Base-by-base conservation (phyloP, 2,888 invertebrate genomes). In the Agonopterix arenella region DNA sequence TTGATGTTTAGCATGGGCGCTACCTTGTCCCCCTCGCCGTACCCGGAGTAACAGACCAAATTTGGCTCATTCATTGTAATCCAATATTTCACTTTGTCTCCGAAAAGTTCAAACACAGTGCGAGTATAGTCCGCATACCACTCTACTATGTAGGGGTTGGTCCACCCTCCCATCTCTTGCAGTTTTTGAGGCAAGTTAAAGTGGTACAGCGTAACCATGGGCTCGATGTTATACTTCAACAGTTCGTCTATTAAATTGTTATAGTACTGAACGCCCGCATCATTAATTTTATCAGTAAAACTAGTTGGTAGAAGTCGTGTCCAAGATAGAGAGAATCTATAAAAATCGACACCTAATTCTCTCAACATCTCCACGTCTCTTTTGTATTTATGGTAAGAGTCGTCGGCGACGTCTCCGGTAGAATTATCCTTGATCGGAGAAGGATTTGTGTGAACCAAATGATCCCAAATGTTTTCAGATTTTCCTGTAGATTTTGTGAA, bases 301-400 rank as follows among this genome's bases (percentile, higher is more conserved):
- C 91, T 92, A 18, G 84, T 89, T 0, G 93, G 92, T 46, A 93
- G 66, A 18, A 94, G 80, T 13, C 93, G 75, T 0, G 91, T 60
- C 93, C 93, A 94, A 0, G 92, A 88, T 9, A 92, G 66, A 0
- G 92, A 92, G 61, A 92, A 91, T 42, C 91, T 76, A 64, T 91
- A 91, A 56, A 77, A 84, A 52, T 91, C 77, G 0, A 88, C 63
- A 0, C 86, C 86, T 4, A 90, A 61, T 53, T 88, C 74, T 37
- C 78, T 70, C 52, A 90, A 60, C 64, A 90, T 74, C 51, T 80
- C 74, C 0, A 90, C 80, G 55, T 90, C 90, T 53, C 92, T 89
- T 60, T 90, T 80, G 64, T 90, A 91, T 55, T 86, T 83, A 65
- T 92, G 82, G 64, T 92, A 91, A 11, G 90, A 90, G 59, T 93